A percentile compares a stretch with the other conserved stretches of the same genome.
These are phyloP conservation scores for Mus spretus DNA, from an alignment of 2,797 vertebrate species.

Conservation along the genomic window DNA sequence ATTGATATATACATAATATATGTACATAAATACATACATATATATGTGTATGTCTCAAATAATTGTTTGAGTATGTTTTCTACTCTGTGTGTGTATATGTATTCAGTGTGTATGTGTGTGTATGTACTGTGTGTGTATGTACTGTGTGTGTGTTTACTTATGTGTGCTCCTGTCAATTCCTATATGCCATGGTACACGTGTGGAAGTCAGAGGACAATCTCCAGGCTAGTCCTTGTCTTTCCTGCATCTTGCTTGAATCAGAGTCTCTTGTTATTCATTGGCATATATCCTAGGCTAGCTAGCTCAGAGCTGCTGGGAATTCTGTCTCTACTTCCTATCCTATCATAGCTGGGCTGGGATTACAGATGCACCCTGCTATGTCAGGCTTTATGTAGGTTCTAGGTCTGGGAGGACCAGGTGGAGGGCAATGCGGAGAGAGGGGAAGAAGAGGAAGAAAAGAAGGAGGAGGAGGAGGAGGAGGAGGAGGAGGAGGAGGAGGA, in stretches of 20 bases:
- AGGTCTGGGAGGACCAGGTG: neutral
- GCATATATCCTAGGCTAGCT: neutral
- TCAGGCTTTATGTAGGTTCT: neutral
- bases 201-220: neutral
- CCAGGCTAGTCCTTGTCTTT: neutral
- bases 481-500: neutral
- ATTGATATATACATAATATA: neutral
- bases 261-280: neutral
- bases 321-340: neutral
- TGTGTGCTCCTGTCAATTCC: neutral
- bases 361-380: neutral
- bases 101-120: neutral
- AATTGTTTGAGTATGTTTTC: neutral
- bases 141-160: neutral
- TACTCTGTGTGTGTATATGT: neutral
- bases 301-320: neutral
- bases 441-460: accelerated
- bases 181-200: neutral
- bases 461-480: too few species aligned
- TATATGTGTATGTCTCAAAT: neutral
- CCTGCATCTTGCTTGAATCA: too few species aligned
- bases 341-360: neutral
- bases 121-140: neutral
- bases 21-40: neutral
- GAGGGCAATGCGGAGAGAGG: too few species aligned